phyloP scores from a whole-genome alignment of 2,797 vertebrate species.

The Diplodus sargus region DNA sequence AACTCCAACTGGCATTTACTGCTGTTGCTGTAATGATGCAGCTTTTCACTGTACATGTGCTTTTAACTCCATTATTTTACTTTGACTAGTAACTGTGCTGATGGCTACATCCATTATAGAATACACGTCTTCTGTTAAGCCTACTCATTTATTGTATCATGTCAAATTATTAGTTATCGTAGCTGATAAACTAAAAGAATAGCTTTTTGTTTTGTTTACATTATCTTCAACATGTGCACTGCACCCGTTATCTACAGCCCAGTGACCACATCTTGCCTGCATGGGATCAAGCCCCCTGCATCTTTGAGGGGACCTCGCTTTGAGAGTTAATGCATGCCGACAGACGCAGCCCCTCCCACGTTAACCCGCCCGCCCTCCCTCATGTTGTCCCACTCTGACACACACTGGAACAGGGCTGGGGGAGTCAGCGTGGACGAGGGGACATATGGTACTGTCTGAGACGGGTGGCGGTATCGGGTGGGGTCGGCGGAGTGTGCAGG shows the following conservation, averaged over 20 bases:
- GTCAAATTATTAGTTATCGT: not conserved
- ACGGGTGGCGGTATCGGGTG: slow-evolving; percentile 3
- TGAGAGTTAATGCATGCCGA: slow-evolving; percentile 62
- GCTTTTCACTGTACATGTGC: slow-evolving; percentile 4
- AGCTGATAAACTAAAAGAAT: not conserved
- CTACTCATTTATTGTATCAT: not conserved
- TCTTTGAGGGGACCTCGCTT: slow-evolving; percentile 6
- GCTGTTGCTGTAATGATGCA: slow-evolving; percentile 1
- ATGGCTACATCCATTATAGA: not conserved
- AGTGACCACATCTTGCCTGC: slow-evolving; percentile 1
- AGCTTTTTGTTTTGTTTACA: too few relatives aligned
- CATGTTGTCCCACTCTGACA: slow-evolving; percentile 20
- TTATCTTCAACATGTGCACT: too few relatives aligned
- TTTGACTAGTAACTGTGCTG: not conserved
- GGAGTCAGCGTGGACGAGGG: slow-evolving; percentile 37
- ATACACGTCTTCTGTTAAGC: not conserved
- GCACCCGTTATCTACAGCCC: not conserved
- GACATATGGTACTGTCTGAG: slow-evolving; percentile 82
- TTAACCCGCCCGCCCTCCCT: slow-evolving; percentile 9
- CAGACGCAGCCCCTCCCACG: slow-evolving; percentile 48
- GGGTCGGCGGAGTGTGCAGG: slow-evolving; percentile 10
- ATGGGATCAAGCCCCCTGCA: not conserved
- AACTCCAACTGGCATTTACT: slow-evolving; percentile 42
- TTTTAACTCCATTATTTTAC: not conserved
- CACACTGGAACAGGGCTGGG: slow-evolving; percentile 18